phyloP scores from a whole-genome alignment of 2,888 invertebrate species.

The Branchipolynoe longqiensis region DNA sequence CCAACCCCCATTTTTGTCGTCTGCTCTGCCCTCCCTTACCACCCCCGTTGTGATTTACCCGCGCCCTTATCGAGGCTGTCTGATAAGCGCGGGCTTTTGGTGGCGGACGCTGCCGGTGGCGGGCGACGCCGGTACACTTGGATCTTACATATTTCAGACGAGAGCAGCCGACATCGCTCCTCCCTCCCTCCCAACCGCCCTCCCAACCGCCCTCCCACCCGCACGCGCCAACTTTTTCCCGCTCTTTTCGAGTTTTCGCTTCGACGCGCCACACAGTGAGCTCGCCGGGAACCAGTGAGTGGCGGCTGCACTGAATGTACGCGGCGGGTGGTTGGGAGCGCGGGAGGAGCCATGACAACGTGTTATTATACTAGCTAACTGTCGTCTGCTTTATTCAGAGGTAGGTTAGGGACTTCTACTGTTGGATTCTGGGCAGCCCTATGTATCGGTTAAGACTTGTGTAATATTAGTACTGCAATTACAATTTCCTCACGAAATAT shows the following conservation, averaged over 20 bases:
- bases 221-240: conserved; percentile 34
- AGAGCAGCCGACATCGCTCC: not conserved
- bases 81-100: conserved; percentile 29
- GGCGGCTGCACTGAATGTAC: not conserved
- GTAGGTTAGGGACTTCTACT: too few species aligned
- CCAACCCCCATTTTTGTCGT: conserved; percentile 52
- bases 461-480: too few species aligned
- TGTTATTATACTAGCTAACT: not conserved
- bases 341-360: not conserved
- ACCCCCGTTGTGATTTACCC: conserved; percentile 18
- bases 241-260: conserved; percentile 38
- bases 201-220: not conserved
- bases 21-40: too few species aligned
- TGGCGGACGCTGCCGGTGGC: conserved; percentile 4
- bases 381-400: conserved; percentile 19
- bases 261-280: conserved; percentile 14
- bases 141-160: conserved; percentile 46
- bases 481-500: too few species aligned
- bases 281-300: conserved; percentile 11
- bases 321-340: too few species aligned
- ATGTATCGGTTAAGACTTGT: too few species aligned
- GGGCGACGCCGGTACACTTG: not conserved
- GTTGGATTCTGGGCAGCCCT: too few species aligned
- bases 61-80: conserved; percentile 39
- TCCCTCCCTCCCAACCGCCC: not conserved